Evolutionary conservation across 2,797 vertebrate genomes (phyloP).

Genomic region (Holocentrus rufus): DNA sequence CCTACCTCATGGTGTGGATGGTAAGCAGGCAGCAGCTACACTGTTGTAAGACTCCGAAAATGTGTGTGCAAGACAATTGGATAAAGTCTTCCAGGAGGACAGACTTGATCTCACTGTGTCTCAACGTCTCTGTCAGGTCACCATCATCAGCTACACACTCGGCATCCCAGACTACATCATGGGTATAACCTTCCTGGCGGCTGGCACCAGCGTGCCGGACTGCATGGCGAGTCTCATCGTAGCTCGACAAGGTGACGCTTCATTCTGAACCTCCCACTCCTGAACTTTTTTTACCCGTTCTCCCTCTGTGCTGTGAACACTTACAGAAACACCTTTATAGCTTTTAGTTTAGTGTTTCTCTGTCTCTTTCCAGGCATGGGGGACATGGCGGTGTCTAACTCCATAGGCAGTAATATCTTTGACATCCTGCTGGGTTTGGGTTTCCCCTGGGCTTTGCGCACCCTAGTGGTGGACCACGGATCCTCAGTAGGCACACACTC

Average conservation of each 20-base stretch:
- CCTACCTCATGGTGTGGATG: slow-evolving; percentile 90
- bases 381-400: slow-evolving; percentile 98
- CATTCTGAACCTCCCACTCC: too few relatives aligned
- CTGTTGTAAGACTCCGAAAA: too few relatives aligned
- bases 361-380: slow-evolving; percentile 87
- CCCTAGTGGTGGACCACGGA: slow-evolving; percentile 83
- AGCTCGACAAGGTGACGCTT: slow-evolving; percentile 96
- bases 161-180: slow-evolving; percentile 98
- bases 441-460: slow-evolving; percentile 90
- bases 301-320: too few relatives aligned
- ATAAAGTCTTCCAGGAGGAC: too few relatives aligned
- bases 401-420: slow-evolving; percentile 97
- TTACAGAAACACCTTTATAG: too few relatives aligned
- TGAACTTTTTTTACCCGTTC: not conserved
- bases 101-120: not conserved
- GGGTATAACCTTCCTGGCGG: slow-evolving; percentile 97
- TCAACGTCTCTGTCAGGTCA: slow-evolving; percentile 82
- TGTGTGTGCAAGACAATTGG: too few relatives aligned
- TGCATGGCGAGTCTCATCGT: slow-evolving; percentile 99
- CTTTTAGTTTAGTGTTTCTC: too few relatives aligned
- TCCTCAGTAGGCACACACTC: slow-evolving; percentile 72
- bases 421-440: slow-evolving; percentile 96
- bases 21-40: slow-evolving; percentile 69
- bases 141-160: slow-evolving; percentile 94
- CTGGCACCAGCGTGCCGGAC: slow-evolving; percentile 96